These are phyloP conservation scores for Palythoa grandiflora DNA, from an alignment of 92 coral and sea anemone species.

Conservation along the genomic window DNA sequence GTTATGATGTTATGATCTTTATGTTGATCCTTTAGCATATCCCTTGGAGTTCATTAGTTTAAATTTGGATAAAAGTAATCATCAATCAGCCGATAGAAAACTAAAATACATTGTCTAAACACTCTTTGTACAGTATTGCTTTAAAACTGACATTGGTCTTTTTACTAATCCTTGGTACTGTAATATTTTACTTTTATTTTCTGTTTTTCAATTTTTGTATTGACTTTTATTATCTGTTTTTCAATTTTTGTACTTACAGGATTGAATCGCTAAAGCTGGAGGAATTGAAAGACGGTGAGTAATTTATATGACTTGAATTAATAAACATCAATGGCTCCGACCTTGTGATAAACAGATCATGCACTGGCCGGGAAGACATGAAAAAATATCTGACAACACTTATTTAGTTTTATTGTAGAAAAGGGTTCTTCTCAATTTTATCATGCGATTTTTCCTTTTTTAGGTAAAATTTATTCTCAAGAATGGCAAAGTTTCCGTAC, in stretches of 20 bases:
- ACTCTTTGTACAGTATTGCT: no score
- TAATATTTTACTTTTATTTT: no score
- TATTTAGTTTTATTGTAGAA: not conserved
- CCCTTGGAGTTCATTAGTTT: no score
- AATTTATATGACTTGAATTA: not conserved
- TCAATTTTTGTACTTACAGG: constrained; percentile 43
- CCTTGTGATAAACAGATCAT: not conserved
- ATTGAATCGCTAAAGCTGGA: constrained; percentile 60
- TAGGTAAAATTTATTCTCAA: constrained; percentile 69
- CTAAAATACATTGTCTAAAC: no score
- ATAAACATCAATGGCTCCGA: no score
- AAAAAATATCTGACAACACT: not conserved
- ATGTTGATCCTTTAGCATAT: no score
- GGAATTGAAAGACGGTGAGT: constrained; percentile 87
- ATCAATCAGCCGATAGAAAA: no score
- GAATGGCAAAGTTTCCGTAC: constrained; percentile 84
- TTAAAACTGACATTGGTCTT: no score
- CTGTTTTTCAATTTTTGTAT: not conserved
- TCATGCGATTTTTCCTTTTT: not conserved
- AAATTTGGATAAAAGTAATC: no score
- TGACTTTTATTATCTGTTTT: not conserved
- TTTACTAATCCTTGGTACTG: no score
- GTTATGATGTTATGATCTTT: no score
- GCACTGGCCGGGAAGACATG: not conserved
- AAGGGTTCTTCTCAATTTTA: not conserved